Base-by-base conservation (phyloP, 35 echinoderm and acorn worm genomes). In the Ptychodera flava region DNA sequence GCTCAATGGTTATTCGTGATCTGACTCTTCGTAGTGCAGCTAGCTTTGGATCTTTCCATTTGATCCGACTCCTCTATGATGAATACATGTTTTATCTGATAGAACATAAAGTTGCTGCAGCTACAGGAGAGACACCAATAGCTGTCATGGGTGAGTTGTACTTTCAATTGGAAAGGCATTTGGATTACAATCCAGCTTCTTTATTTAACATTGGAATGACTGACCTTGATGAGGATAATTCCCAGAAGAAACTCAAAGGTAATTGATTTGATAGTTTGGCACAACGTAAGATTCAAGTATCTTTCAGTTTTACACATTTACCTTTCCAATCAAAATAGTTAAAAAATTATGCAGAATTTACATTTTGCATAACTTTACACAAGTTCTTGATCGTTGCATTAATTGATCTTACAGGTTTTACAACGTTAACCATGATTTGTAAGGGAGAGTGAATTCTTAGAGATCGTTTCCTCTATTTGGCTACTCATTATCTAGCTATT, bases 51-150 rank as follows among this genome's bases (percentile, higher is more conserved):
- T 99, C 96, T 28, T 99, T 99, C 83, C 96, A 99, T 86, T 83
- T 99, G 28, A 99, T 99, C 32, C 79, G 96, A 16, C 88, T 99
- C 34, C 88, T 99, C 1, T 99, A 99, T 81, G 96, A 99, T 52
- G 96, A 99, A 36, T 99, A 94, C 83, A 99, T 99, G 96, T 99
- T 99, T 81, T 99, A 99, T 83, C 83, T 99, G 81, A 99, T 99
- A 76, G 96, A 99, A 85, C 96, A 99, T 80, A 92, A 90, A 88
- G 96, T 99, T 36, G 96, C 96, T 35, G 86, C 90, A 34, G 96
- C 96, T 29, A 93, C 96, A 12, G 96, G 96, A 33, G 96, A 99
- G 81, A 99, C 96, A 14, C 92, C 96, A n/a, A 99, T 99, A 76
- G 96, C 96, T 80, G 96, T 99, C 31, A 99, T 99, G 96, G 96